Evolutionary conservation across 2,888 invertebrate species (phyloP).

Genomic region (Petrophora chlorosata): DNA sequence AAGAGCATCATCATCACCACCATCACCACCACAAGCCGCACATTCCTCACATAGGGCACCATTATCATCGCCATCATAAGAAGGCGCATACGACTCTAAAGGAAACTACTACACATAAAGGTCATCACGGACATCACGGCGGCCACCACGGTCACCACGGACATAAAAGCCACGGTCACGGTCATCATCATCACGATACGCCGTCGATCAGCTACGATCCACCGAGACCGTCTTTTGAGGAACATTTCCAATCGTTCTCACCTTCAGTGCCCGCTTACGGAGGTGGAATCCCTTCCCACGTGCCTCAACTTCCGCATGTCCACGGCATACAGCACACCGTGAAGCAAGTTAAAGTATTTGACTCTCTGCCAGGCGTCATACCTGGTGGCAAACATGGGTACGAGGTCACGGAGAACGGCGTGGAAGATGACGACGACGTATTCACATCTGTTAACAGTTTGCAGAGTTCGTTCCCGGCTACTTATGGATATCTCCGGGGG

Average conservation of each 20-base stretch:
- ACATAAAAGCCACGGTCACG: conserved; percentile 40
- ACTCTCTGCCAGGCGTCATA: conserved; percentile 63
- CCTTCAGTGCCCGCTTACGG: conserved; percentile 55
- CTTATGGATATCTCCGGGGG: conserved; percentile 60
- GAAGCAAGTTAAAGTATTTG: conserved; percentile 73
- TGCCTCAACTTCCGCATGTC: conserved; percentile 48
- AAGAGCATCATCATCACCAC: conserved; percentile 72
- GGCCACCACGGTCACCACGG: conserved; percentile 40
- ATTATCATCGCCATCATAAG: conserved; percentile 67
- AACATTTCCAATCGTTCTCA: conserved; percentile 55
- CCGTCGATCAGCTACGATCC: conserved; percentile 51
- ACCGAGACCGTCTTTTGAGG: conserved; percentile 55
- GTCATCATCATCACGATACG: conserved; percentile 59
- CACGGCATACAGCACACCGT: conserved; percentile 66
- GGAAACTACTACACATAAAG: conserved; percentile 59
- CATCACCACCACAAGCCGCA: conserved; percentile 61
- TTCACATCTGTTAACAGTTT: conserved; percentile 63
- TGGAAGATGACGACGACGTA: conserved; percentile 65
- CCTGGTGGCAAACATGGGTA: conserved; percentile 59
- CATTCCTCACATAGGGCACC: conserved; percentile 56
- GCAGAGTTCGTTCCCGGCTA: conserved; percentile 63
- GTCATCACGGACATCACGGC: conserved; percentile 47
- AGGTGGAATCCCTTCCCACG: conserved; percentile 34
- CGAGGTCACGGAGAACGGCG: conserved; percentile 72
- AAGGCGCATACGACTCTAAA: conserved; percentile 61